Percentiles rank a stretch among this genome's conserved stretches.
These are phyloP conservation scores for Chascanopsetta lugubris DNA, from an alignment of 2,113 vertebrate species.

Conservation along the genomic window DNA sequence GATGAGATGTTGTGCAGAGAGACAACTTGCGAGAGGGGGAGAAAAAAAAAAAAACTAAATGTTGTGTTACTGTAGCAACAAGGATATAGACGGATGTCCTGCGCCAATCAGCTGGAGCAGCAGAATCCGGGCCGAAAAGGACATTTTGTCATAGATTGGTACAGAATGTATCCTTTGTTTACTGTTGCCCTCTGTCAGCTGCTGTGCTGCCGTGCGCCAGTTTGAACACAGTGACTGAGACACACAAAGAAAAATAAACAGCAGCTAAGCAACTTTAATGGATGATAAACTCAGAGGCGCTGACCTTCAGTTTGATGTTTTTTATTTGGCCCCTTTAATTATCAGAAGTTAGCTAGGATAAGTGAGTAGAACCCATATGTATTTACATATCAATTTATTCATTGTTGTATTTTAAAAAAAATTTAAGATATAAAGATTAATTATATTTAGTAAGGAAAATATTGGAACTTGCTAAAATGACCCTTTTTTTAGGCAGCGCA, in stretches of 20 bases:
- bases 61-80: constrained; percentile 33
- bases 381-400: no score
- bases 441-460: neutral
- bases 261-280: constrained; percentile 23
- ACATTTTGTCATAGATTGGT: constrained; percentile 1
- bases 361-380: no score
- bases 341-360: no score
- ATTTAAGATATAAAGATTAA: no score
- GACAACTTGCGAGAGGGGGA: neutral
- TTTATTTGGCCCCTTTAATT: no score
- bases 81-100: constrained; percentile 23
- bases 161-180: constrained; percentile 27
- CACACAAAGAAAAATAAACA: constrained; percentile 38
- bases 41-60: constrained; percentile 36
- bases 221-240: constrained; percentile 11
- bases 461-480: neutral
- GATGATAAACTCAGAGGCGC: constrained; percentile 1
- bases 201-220: neutral
- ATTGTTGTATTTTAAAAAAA: neutral
- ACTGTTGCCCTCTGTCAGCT: constrained; percentile 17
- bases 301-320: neutral
- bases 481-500: neutral
- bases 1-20: constrained; percentile 23
- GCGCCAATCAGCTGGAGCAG: constrained; percentile 9
- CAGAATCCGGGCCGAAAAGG: constrained; percentile 8